Base-by-base conservation (phyloP, 2,888 invertebrate genomes). In the Pseudoips prasinana region DNA sequence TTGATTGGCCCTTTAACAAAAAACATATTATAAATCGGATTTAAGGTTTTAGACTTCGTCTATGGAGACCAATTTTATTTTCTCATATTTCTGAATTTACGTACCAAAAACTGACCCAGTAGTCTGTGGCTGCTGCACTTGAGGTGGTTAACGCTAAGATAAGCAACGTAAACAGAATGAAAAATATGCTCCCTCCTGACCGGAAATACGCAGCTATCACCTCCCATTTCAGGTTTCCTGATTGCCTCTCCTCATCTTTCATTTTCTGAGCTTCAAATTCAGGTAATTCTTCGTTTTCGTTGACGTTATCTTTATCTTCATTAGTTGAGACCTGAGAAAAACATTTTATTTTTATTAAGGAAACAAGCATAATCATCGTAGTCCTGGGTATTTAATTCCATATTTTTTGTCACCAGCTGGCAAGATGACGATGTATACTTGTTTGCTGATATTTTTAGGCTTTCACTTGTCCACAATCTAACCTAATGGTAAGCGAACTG, bases 61-160 rank as follows among this genome's bases (percentile, higher is more conserved):
- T n/a, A n/a, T n/a, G n/a, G n/a, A n/a, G n/a, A n/a, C n/a, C n/a
- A n/a, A n/a, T n/a, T n/a, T n/a, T n/a, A n/a, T n/a, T n/a, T n/a
- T n/a, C n/a, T n/a, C n/a, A n/a, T n/a, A n/a, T n/a, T n/a, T n/a
- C n/a, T n/a, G n/a, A n/a, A n/a, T n/a, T n/a, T n/a, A n/a, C n/a
- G 63, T 70, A 92, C 93, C 93, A 94, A 63, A 88, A 92, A 43
- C 92, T 91, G 32, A 94, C 87, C 90, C 92, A 95, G 59, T 90
- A 94, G 67, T 95, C 95, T 0, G 91, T 91, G 0, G 88, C 74
- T 39, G 92, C 94, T 1, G 91, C 92, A n/a, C 90, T 64, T 0
- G 75, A 62, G 51, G 94, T 92, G 0, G 93, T 89, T 7, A 91
- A 7, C 1, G 92, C 5, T 0, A 84, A 50, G 32, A 81, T 39